Conservation (phyloP, 2,113 vertebrate genomes). For the Nansenia antarctica region DNA sequence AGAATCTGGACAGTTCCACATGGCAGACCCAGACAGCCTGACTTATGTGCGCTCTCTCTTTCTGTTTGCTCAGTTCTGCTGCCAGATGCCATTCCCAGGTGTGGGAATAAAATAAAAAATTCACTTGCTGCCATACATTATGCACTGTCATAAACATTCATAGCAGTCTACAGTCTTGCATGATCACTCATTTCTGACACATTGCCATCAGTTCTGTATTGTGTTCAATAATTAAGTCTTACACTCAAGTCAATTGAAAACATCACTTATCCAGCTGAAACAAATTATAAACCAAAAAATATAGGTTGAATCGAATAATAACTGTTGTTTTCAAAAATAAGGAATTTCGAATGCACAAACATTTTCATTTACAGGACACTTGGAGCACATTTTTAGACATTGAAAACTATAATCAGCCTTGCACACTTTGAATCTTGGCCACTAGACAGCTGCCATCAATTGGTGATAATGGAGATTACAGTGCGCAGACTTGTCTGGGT, state of each 20-base stretch:
- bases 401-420: constrained; percentile 47
- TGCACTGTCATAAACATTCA: not conserved
- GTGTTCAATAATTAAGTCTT: not conserved
- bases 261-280: not conserved
- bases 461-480: constrained; percentile 36
- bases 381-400: constrained; percentile 27
- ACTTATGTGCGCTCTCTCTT: not conserved
- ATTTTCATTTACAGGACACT: constrained; percentile 12
- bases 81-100: constrained; percentile 10
- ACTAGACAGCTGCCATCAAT: constrained; percentile 16
- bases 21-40: not conserved
- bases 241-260: not conserved
- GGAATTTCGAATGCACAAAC: not conserved
- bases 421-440: constrained; percentile 6
- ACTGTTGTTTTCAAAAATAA: not conserved
- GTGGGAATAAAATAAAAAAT: not conserved
- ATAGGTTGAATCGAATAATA: not conserved
- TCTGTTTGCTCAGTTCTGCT: constrained; percentile 8
- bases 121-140: constrained; percentile 4
- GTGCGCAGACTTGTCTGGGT: constrained; percentile 17
- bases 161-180: too few species aligned
- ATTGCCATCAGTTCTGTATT: not conserved
- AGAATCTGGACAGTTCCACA: not conserved
- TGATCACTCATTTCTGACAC: not conserved
- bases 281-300: not conserved